Conservation (phyloP, 1,140 invertebrate genomes). For the Pseudoatta argentina region DNA sequence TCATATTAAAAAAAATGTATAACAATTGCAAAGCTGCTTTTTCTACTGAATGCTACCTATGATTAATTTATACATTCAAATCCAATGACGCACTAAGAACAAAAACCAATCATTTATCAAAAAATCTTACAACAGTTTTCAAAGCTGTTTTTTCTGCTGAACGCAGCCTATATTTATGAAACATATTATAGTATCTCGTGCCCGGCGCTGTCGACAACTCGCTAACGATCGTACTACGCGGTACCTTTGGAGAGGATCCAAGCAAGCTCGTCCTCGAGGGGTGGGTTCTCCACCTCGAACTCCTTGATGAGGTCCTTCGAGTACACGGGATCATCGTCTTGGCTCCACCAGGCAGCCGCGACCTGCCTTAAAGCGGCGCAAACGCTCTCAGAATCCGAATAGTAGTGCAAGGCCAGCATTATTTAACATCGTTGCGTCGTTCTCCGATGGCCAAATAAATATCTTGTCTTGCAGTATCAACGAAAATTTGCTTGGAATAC, state of each 20-base stretch:
- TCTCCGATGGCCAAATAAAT: background rate
- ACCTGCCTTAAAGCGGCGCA: constrained; percentile 76
- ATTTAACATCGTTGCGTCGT: constrained; percentile 41
- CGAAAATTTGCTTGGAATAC: background rate
- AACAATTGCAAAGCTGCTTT: too few species aligned
- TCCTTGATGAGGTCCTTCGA: constrained; percentile 94
- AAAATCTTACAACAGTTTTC: too few species aligned
- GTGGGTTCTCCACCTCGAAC: constrained; percentile 92
- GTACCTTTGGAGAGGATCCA: constrained; percentile 91
- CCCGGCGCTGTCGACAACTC: background rate
- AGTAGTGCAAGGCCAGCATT: constrained; percentile 93
- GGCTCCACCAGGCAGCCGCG: constrained; percentile 88
- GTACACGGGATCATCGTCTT: constrained; percentile 90
- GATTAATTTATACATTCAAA: too few species aligned
- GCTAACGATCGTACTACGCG: constrained; percentile 20
- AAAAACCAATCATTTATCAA: too few species aligned
- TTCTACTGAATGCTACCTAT: too few species aligned
- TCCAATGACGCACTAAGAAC: too few species aligned
- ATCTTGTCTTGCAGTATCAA: background rate
- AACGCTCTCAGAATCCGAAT: constrained; percentile 88
- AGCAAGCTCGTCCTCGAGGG: constrained; percentile 91
- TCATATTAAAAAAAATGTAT: too few species aligned
- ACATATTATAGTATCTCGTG: too few species aligned
- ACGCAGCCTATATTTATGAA: too few species aligned
- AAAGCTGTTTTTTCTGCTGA: too few species aligned